Evolutionary conservation across 2,888 invertebrate species (phyloP), one percentile per base, ranked within the genome.

Genomic region (Acleris laterana): DNA sequence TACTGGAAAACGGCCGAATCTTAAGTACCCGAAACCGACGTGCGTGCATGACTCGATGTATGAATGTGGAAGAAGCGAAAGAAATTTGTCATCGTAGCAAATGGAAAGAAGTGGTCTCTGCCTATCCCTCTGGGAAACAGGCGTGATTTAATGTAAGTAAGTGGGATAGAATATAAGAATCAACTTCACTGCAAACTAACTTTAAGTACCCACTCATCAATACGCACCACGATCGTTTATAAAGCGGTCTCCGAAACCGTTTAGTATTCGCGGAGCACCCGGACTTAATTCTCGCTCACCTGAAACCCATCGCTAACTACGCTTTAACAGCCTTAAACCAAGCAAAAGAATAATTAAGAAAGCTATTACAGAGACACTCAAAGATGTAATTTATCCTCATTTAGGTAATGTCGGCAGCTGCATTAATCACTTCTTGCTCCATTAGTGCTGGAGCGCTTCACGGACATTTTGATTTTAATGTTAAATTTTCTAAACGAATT

Each of bases 321-420:
- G 77, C 75, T 80, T 82, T 83, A 77, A 64, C 69, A 74, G 74
- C 70, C 71, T 76, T 77, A 74, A 74, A 76, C 79, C 75, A 73
- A 76, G 78, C 74, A 77, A 83, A 88, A 86, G 85, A 82, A 83
- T 83, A 85, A 87, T 89, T 84, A 88, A 86, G 83, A 75, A 74
- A 69, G 80, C 83, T 80, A 84, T 86, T 84, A 86, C 77, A 70
- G 75, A 74, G 81, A 83, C 82, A 82, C 84, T 86, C 82, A 81
- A 85, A 86, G 85, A 86, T 88, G 85, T 85, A 85, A 89, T 90
- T 89, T 85, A 84, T 89, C 87, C 87, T 89, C 89, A 90, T 90
- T 90, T 88, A 86, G 84, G 80, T 86, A 88, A 87, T 85, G 87
- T 84, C 87, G 81, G 74, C 85, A 81, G 73, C 71, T 72, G 77